These are phyloP conservation scores for Mellilla xanthometata DNA, from an alignment of 2,888 invertebrate genomes.

Conservation along the genomic window DNA sequence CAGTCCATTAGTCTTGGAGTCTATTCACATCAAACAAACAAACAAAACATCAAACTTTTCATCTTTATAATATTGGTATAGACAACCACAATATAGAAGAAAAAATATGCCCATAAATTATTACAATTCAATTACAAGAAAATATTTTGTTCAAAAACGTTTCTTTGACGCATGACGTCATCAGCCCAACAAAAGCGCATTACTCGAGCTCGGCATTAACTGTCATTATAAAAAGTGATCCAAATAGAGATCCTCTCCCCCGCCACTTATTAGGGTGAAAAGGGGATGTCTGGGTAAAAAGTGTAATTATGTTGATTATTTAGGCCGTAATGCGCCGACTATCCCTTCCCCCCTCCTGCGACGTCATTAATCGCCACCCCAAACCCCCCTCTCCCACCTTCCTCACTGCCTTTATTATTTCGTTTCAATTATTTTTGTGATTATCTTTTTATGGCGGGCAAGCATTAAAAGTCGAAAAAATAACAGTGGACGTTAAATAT, in stretches of 20 bases:
- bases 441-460: conserved; percentile 80
- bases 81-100: no score
- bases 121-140: no score
- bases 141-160: no score
- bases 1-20: no score
- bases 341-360: conserved; percentile 63
- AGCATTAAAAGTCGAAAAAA: conserved; percentile 81
- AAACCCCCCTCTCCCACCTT: conserved; percentile 42
- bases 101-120: no score
- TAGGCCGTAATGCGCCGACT: conserved; percentile 79
- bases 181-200: conserved; percentile 28
- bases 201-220: conserved; percentile 42
- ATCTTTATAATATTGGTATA: no score
- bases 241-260: conserved; percentile 66
- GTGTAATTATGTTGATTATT: conserved; percentile 83
- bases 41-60: no score
- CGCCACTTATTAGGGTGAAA: conserved; percentile 66
- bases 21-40: no score
- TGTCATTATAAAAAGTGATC: conserved; percentile 49
- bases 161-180: conserved; percentile 3
- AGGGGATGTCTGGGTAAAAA: conserved; percentile 74
- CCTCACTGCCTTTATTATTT: conserved; percentile 75
- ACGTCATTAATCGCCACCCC: conserved; percentile 72
- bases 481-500: conserved; percentile 77
- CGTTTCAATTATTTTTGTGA: conserved; percentile 83